These are phyloP conservation scores for Telmatherina bonti DNA, from an alignment of 2,797 vertebrate genomes.

Conservation along the genomic window DNA sequence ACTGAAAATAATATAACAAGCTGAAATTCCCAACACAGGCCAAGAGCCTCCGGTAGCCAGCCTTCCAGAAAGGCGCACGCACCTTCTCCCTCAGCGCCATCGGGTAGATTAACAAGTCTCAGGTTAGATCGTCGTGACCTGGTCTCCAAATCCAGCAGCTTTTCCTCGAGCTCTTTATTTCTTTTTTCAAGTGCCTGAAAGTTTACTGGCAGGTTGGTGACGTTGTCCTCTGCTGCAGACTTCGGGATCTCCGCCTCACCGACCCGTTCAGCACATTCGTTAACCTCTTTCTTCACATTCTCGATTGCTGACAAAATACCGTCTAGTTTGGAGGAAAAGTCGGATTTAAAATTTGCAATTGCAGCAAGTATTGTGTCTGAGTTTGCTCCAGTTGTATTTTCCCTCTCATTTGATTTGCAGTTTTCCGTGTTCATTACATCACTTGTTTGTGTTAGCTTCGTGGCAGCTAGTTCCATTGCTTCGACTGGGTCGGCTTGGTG, in stretches of 20 bases:
- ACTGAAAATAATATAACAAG: too few species aligned
- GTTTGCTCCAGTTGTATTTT: not conserved
- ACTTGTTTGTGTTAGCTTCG: not conserved
- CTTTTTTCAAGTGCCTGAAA: not conserved
- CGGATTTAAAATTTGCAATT: not conserved
- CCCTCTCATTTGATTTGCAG: not conserved
- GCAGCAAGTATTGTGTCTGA: not conserved
- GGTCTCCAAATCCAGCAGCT: not conserved
- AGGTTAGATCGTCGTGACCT: not conserved
- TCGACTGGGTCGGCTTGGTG: not conserved
- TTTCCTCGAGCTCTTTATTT: not conserved
- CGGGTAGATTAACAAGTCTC: not conserved
- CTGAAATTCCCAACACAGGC: too few species aligned
- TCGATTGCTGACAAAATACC: not conserved
- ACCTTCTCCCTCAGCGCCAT: not conserved
- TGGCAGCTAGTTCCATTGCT: not conserved
- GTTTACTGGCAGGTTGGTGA: not conserved
- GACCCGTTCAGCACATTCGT: not conserved
- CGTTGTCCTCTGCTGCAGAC: not conserved
- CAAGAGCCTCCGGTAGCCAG: not conserved
- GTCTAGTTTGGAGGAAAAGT: not conserved
- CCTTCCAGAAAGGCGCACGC: not conserved
- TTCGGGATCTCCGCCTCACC: not conserved
- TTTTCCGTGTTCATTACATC: not conserved
- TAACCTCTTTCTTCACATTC: not conserved